Percentiles rank a stretch among this genome's conserved stretches.
These are phyloP conservation scores for Phortica magna DNA, from an alignment of 2,888 invertebrate species.

Conservation along the genomic window DNA sequence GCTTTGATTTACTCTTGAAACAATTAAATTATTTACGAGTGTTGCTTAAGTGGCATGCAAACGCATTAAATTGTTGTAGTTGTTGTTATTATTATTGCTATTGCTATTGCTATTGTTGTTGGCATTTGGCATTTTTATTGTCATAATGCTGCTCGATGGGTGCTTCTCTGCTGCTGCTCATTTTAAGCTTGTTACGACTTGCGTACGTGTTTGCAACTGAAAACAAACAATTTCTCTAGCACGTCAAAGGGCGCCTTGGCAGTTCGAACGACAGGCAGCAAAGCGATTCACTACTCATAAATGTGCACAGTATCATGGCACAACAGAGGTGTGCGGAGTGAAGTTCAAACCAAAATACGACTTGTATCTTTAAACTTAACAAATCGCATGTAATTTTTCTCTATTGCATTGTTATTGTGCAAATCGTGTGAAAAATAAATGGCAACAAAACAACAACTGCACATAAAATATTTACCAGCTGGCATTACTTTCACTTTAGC, in stretches of 20 bases:
- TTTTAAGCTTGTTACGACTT: background rate
- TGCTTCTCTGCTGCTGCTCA: background rate
- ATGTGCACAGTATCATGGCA: background rate
- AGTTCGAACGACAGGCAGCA: background rate
- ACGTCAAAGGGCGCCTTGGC: background rate
- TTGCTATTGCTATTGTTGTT: no score
- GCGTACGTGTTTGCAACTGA: conserved; percentile 13
- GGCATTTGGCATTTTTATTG: no score
- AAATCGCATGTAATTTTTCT: conserved; percentile 21
- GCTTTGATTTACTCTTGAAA: background rate
- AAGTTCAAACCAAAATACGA: background rate
- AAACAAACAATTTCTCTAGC: conserved; percentile 12
- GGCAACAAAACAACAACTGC: background rate
- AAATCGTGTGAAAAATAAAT: conserved; percentile 8
- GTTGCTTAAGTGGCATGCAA: no score
- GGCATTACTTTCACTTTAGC: conserved; percentile 7
- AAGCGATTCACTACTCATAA: conserved; percentile 24
- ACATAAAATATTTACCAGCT: conserved; percentile 19
- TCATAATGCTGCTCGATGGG: background rate
- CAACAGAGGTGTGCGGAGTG: no score
- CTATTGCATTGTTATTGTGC: conserved; percentile 16
- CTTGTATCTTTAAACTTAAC: conserved; percentile 14
- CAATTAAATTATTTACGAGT: background rate
- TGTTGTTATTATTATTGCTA: no score
- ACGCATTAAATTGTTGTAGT: no score